Evolutionary conservation across 2,888 invertebrate species (phyloP).

Genomic region (Agrotis segetum): DNA sequence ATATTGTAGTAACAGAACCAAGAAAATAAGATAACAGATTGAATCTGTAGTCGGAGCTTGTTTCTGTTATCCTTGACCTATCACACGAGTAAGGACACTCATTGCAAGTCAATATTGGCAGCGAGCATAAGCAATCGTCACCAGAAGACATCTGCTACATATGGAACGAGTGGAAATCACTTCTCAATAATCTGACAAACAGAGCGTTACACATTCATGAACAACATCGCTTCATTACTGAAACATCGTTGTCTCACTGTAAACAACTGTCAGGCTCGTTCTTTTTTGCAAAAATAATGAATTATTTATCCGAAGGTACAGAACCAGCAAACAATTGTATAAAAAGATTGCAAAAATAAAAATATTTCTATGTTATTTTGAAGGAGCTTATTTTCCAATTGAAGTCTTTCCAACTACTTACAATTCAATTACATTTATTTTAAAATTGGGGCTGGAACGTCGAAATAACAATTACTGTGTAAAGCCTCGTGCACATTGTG

Average conservation of each 20-base stretch:
- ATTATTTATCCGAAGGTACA: conserved; percentile 9
- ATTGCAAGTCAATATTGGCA: conserved; percentile 46
- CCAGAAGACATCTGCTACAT: conserved; percentile 24
- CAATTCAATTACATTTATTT: conserved; percentile 25
- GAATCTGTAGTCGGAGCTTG: background rate
- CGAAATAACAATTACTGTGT: conserved; percentile 31
- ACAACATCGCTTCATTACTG: conserved; percentile 19
- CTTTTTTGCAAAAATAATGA: conserved; percentile 10
- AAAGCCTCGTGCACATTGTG: conserved; percentile 11
- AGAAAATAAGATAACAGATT: background rate
- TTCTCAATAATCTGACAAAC: conserved; percentile 3
- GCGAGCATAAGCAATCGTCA: conserved; percentile 27
- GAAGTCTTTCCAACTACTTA: conserved; percentile 22
- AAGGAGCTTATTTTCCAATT: conserved; percentile 29
- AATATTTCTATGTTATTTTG: conserved; percentile 28
- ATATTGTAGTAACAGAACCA: background rate
- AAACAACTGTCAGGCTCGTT: background rate
- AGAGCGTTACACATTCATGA: conserved; percentile 9
- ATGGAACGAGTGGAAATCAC: conserved; percentile 27
- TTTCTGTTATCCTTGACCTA: conserved; percentile 21
- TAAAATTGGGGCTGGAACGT: conserved; percentile 11
- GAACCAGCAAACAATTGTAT: conserved; percentile 2
- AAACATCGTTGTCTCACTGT: conserved; percentile 22
- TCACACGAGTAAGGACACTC: conserved; percentile 17
- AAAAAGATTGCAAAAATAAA: conserved; percentile 24